Evolutionary conservation across 2,113 vertebrate species (phyloP).

Genomic region (Petaurus breviceps): DNA sequence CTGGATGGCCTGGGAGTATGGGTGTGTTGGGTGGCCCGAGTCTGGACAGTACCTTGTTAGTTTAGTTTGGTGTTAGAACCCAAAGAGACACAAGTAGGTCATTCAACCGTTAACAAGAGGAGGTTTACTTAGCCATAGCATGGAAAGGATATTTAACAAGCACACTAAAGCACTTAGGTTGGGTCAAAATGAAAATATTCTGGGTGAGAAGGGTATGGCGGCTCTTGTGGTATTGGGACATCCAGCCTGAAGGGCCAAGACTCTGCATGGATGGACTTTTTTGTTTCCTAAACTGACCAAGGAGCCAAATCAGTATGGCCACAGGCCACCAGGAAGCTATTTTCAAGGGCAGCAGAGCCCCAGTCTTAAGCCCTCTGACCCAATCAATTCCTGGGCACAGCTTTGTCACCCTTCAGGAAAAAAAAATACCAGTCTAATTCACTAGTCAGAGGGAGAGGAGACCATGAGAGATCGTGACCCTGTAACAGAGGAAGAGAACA

Average conservation of each 20-base stretch:
- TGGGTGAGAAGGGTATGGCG: background rate
- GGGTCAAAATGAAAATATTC: background rate
- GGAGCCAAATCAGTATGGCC: background rate
- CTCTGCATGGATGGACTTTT: background rate
- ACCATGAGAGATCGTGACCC: background rate
- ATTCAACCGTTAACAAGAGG: no score
- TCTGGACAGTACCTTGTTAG: no score
- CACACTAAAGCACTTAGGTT: no score
- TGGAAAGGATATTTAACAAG: no score
- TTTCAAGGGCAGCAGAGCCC: background rate
- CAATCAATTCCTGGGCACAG: background rate
- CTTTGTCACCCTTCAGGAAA: background rate
- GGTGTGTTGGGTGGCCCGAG: no score
- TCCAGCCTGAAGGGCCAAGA: background rate
- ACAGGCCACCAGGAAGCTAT: background rate
- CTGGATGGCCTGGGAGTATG: no score
- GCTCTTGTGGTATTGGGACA: background rate
- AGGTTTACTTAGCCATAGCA: no score
- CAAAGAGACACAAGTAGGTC: no score
- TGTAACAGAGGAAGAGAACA: background rate
- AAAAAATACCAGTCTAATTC: background rate
- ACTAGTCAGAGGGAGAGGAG: background rate
- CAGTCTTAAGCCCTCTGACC: background rate
- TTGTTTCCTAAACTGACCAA: background rate
- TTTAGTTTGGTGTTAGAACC: no score